phyloP scores from a whole-genome alignment of 2,113 vertebrate species.

The Pipra filicauda region DNA sequence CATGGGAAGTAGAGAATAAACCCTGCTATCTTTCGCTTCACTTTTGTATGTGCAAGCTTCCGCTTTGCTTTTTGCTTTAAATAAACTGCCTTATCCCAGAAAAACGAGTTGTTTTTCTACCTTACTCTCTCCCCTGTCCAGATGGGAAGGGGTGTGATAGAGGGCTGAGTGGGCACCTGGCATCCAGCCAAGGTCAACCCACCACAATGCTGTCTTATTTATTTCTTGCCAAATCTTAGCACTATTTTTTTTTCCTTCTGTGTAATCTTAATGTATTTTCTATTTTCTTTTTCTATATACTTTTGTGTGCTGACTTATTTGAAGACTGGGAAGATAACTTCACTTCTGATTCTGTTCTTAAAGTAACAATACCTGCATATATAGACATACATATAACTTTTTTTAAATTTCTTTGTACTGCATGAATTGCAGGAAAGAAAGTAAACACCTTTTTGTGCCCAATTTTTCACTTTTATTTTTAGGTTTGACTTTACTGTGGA shows the following conservation, averaged over 20 bases:
- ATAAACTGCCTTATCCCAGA: too few relatives aligned
- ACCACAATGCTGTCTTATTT: background rate
- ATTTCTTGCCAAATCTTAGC: background rate
- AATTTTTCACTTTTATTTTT: background rate
- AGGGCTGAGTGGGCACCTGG: too few relatives aligned
- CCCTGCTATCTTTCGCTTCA: too few relatives aligned
- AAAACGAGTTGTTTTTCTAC: too few relatives aligned
- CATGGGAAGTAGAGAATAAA: too few relatives aligned
- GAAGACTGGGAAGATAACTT: background rate
- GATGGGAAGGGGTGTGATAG: too few relatives aligned
- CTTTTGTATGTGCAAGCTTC: too few relatives aligned
- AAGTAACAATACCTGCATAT: background rate
- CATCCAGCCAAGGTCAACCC: too few relatives aligned
- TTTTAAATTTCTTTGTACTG: background rate
- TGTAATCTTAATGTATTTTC: background rate
- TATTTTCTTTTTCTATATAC: background rate
- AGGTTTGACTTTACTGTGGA: background rate
- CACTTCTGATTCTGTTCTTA: background rate
- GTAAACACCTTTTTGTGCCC: background rate
- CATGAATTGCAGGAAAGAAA: background rate
- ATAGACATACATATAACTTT: rapidly evolving
- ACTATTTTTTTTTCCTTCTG: background rate
- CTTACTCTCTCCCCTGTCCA: too few relatives aligned
- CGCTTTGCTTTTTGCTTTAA: too few relatives aligned
- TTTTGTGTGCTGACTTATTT: background rate